Conservation (phyloP, 2,113 vertebrate species). For the Morphnarchus princeps region DNA sequence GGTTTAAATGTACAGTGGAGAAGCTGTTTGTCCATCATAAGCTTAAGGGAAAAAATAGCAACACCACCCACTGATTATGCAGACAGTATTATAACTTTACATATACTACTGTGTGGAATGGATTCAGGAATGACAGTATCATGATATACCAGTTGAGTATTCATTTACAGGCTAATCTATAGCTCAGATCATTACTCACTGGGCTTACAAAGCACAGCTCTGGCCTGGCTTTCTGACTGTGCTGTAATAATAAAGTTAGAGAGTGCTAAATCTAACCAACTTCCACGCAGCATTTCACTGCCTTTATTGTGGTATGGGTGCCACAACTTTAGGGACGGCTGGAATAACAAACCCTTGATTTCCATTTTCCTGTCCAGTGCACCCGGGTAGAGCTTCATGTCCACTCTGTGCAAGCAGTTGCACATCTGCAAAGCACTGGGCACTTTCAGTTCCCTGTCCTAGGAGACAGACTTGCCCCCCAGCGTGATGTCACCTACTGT, state of each 20-base stretch:
- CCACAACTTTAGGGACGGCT: background rate
- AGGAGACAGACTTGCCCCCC: background rate
- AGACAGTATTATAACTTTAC: conserved; percentile 1
- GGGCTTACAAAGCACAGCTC: background rate
- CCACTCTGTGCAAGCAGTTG: background rate
- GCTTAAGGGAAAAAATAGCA: conserved; percentile 30
- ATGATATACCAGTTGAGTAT: background rate
- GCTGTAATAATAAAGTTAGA: background rate
- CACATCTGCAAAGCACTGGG: background rate
- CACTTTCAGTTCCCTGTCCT: background rate
- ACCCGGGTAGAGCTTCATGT: accelerated
- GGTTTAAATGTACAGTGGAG: conserved; percentile 14
- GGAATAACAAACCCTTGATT: background rate
- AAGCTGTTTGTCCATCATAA: conserved; percentile 34
- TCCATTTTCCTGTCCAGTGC: background rate
- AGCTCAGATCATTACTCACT: background rate
- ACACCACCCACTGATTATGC: conserved; percentile 16
- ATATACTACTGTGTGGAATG: background rate
- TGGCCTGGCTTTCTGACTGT: background rate
- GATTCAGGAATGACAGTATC: background rate
- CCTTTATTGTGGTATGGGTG: background rate
- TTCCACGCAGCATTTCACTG: background rate
- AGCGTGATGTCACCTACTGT: background rate
- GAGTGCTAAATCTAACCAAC: background rate
- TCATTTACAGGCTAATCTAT: conserved; percentile 11